Evolutionary conservation across 1,140 invertebrate species (phyloP).

Genomic region (Vanessa tameamea): DNA sequence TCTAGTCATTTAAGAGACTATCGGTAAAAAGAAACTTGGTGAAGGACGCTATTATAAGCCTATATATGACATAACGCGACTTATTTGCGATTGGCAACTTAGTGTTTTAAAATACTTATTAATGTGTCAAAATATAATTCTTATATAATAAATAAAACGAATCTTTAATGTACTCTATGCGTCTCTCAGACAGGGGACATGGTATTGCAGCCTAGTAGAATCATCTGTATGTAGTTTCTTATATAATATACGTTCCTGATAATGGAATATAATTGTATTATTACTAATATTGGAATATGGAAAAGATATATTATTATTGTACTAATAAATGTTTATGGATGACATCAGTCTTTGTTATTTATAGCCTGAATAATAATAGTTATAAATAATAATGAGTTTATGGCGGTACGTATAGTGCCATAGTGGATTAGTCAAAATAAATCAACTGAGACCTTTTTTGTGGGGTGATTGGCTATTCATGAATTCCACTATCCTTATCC

Average conservation of each 20-base stretch:
- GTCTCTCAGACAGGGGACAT: constrained; percentile 71
- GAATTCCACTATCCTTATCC: background rate
- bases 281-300: constrained; percentile 74
- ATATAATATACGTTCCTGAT: constrained; percentile 62
- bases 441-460: background rate
- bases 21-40: constrained; percentile 75
- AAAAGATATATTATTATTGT: constrained; percentile 69
- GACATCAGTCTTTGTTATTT: constrained; percentile 38
- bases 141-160: constrained; percentile 67
- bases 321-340: constrained; percentile 80
- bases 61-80: constrained; percentile 67
- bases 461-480: background rate
- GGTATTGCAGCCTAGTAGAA: constrained; percentile 75
- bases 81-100: constrained; percentile 79
- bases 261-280: constrained; percentile 68
- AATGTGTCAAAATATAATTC: constrained; percentile 71
- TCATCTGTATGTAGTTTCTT: constrained; percentile 75
- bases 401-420: background rate
- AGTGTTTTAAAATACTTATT: constrained; percentile 68
- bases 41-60: constrained; percentile 77
- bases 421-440: background rate
- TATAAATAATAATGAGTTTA: background rate
- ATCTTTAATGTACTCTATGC: constrained; percentile 71
- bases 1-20: constrained; percentile 74
- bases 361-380: background rate